Percentiles rank a stretch among this genome's conserved stretches.
Evolutionary conservation across 2,113 vertebrate species (phyloP).

Genomic region (Caranx ignobilis): DNA sequence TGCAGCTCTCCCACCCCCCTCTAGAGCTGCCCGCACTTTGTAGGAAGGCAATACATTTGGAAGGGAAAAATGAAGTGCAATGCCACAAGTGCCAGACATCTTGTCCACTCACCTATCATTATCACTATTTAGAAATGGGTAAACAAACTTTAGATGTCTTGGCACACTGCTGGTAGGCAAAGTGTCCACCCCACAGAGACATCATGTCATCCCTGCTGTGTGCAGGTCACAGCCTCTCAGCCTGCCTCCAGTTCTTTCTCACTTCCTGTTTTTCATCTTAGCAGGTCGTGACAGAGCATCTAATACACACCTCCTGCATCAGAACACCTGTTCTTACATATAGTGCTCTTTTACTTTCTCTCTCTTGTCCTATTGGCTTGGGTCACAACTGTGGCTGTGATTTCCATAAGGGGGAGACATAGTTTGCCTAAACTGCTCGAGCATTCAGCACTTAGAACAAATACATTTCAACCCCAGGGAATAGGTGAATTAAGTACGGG

Average conservation of each 20-base stretch:
- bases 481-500: conserved; percentile 39
- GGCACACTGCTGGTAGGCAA: conserved; percentile 34
- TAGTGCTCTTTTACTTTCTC: neutral
- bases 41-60: conserved; percentile 7
- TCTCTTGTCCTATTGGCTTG: conserved; percentile 6
- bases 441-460: conserved; percentile 45
- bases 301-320: conserved; percentile 21
- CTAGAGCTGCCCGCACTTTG: neutral
- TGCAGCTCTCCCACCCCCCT: neutral
- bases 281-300: conserved; percentile 1
- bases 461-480: conserved; percentile 48
- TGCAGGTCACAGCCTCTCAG: conserved; percentile 6
- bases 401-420: conserved; percentile 8
- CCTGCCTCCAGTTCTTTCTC: neutral
- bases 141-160: conserved; percentile 48
- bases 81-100: conserved; percentile 1
- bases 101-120: conserved; percentile 39
- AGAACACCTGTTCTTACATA: conserved; percentile 21
- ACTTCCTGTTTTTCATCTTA: conserved; percentile 66
- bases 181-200: conserved; percentile 46
- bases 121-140: conserved; percentile 54
- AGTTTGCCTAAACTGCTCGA: conserved; percentile 33
- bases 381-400: neutral
- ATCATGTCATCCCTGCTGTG: conserved; percentile 32
- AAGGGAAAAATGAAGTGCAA: conserved; percentile 2